phyloP scores from a whole-genome alignment of 2,888 invertebrate species.

The Cataglyphis altisquamis region DNA sequence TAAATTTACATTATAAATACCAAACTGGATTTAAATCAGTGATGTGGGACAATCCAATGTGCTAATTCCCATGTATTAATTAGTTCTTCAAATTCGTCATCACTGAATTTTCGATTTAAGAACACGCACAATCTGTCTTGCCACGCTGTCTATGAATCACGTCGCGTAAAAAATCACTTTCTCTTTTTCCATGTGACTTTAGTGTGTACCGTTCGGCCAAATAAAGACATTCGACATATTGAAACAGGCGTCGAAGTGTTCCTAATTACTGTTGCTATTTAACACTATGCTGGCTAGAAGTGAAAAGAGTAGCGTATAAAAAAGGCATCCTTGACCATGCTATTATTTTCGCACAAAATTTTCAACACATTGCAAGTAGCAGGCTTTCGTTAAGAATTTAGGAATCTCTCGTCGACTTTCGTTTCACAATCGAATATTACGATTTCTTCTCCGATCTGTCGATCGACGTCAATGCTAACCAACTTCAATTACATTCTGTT shows the following conservation, averaged over 20 bases:
- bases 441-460: conserved; percentile 9
- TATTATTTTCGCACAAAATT: conserved; percentile 12
- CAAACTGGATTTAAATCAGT: background rate
- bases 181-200: background rate
- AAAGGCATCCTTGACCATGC: background rate
- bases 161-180: conserved; percentile 28
- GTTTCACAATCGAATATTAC: background rate
- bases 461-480: conserved; percentile 8
- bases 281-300: background rate
- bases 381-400: conserved; percentile 14
- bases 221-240: background rate
- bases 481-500: conserved; percentile 14
- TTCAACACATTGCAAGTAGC: conserved; percentile 10
- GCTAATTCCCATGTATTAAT: background rate
- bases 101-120: background rate
- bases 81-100: background rate
- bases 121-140: background rate
- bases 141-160: background rate
- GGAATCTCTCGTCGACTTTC: conserved; percentile 32
- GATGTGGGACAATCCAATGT: background rate
- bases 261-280: background rate
- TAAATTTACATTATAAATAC: conserved; percentile 23
- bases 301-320: background rate
- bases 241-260: background rate
- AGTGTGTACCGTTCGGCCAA: background rate